Conservation (phyloP, 1,140 invertebrate genomes). For the Phenacoccus solenopsis region DNA sequence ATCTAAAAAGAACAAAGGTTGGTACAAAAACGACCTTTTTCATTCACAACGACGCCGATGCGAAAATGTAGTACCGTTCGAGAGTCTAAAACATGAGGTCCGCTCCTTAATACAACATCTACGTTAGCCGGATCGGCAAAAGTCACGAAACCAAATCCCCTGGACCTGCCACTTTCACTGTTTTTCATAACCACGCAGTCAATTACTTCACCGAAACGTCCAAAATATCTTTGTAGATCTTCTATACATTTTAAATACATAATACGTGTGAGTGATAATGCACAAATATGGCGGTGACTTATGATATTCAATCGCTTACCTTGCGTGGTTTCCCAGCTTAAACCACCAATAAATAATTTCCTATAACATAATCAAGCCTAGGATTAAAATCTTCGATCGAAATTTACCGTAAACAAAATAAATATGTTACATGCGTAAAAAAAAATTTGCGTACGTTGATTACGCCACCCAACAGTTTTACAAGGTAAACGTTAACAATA, state of each 20-base stretch:
- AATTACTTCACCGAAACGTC: constrained; percentile 89
- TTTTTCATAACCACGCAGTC: constrained; percentile 99
- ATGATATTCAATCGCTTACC: constrained; percentile 32
- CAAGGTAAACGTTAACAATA: too few relatives aligned
- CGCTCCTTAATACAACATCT: constrained; percentile 73
- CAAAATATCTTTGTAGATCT: constrained; percentile 83
- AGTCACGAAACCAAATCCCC: constrained; percentile 94
- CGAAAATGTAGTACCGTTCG: constrained; percentile 60
- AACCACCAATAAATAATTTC: constrained; percentile 92
- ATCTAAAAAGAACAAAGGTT: constrained; percentile 43
- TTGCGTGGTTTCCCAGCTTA: constrained; percentile 93
- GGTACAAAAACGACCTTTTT: too few relatives aligned
- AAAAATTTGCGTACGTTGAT: background rate
- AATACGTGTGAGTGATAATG: background rate
- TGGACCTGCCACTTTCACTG: constrained; percentile 86
- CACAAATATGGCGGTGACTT: background rate
- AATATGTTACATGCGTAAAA: background rate
- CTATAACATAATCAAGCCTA: constrained; percentile 51
- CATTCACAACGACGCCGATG: background rate
- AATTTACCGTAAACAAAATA: background rate
- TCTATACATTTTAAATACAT: constrained; percentile 39
- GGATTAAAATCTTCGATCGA: too few relatives aligned
- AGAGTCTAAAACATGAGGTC: constrained; percentile 84
- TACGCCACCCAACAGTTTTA: too few relatives aligned
- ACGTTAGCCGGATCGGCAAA: constrained; percentile 88